Evolutionary conservation across 2,113 vertebrate species (phyloP).

Genomic region (Alaudala cheleensis): DNA sequence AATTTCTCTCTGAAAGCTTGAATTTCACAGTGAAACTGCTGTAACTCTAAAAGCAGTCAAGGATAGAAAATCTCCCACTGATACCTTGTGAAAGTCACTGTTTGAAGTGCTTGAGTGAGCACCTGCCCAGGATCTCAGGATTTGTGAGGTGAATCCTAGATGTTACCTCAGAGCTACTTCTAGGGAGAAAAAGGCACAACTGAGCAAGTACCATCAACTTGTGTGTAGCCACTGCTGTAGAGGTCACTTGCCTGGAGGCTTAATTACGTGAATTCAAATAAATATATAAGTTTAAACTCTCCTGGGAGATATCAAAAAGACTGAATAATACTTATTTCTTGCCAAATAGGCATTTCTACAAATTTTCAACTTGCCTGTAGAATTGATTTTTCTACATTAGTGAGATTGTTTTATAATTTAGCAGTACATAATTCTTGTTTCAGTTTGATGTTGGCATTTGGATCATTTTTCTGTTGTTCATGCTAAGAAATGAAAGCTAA

Average conservation of each 20-base stretch:
- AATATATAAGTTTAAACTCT: background rate
- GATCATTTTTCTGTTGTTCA: background rate
- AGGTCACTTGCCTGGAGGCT: background rate
- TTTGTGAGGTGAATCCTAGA: fast-evolving
- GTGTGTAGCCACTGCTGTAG: background rate
- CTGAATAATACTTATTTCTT: background rate
- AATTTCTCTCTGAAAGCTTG: background rate
- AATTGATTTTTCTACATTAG: conserved; percentile 50
- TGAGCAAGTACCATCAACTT: background rate
- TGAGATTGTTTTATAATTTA: conserved; percentile 42
- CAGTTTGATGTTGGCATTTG: conserved; percentile 18
- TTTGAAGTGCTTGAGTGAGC: background rate
- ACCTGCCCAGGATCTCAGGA: background rate
- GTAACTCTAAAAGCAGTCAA: no score
- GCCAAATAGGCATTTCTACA: background rate
- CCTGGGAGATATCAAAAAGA: background rate
- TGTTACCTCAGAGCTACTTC: fast-evolving
- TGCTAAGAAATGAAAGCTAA: conserved; percentile 3
- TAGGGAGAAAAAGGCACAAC: background rate
- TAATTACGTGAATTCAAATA: background rate
- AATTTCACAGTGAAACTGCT: background rate
- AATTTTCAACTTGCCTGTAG: background rate
- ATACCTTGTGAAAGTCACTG: fast-evolving
- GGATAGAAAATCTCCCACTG: background rate
- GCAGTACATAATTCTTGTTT: conserved; percentile 23